These are phyloP conservation scores for Polypterus bichir DNA, from an alignment of 2,113 vertebrate species.

Conservation along the genomic window DNA sequence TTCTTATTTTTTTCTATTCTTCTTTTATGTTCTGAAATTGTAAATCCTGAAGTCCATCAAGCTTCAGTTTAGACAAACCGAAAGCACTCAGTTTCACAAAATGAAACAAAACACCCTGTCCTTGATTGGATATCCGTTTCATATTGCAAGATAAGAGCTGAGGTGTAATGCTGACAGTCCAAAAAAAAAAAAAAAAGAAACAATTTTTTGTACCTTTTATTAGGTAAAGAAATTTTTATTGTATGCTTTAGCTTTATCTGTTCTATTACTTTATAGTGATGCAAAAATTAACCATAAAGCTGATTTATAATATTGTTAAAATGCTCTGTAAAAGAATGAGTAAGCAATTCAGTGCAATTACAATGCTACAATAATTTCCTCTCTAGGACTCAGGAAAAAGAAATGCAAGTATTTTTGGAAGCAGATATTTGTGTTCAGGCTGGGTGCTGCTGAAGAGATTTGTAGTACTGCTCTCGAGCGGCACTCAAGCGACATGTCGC, in stretches of 20 bases:
- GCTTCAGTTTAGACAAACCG: no score
- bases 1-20: no score
- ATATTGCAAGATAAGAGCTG: not conserved
- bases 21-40: no score
- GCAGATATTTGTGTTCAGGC: conserved; percentile 34
- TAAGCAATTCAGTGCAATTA: conserved; percentile 81
- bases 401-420: conserved; percentile 75
- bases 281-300: conserved; percentile 75
- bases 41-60: no score
- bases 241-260: conserved; percentile 75
- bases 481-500: no score
- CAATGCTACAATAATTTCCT: conserved; percentile 63
- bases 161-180: not conserved
- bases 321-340: conserved; percentile 77
- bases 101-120: not conserved
- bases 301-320: conserved; percentile 79
- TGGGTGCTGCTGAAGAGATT: no score
- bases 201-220: no score
- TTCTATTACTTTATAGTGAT: conserved; percentile 72
- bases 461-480: no score
- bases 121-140: not conserved
- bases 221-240: conserved; percentile 50
- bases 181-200: no score
- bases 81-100: no score
- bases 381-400: conserved; percentile 10